These are phyloP conservation scores for Polyergus mexicanus DNA, from an alignment of 1,140 invertebrate species.

Conservation along the genomic window DNA sequence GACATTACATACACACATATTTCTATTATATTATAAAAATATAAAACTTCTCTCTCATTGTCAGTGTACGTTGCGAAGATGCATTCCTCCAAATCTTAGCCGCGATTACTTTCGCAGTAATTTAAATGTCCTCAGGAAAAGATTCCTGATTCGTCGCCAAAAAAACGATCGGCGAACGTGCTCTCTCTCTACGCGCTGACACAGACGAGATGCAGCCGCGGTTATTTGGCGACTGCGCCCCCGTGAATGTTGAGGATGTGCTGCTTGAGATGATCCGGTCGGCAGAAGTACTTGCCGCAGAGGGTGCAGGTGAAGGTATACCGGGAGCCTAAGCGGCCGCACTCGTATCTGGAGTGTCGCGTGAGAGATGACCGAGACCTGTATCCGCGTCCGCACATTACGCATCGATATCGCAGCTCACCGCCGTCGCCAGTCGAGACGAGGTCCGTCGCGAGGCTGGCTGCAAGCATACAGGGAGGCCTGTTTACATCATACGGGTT, in stretches of 20 bases:
- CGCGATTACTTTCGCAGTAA: not conserved
- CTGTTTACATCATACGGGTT: conserved; percentile 79
- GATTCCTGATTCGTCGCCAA: not conserved
- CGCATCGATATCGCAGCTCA: conserved; percentile 84
- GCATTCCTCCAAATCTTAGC: not conserved
- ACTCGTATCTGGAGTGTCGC: conserved; percentile 86
- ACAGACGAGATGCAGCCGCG: not conserved
- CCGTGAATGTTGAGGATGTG: conserved; percentile 86
- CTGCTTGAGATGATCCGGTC: conserved; percentile 86
- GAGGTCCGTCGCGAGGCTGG: conserved; percentile 78
- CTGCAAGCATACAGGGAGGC: conserved; percentile 85
- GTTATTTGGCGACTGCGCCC: conserved; percentile 82
- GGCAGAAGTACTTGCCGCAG: conserved; percentile 86
- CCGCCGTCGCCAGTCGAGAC: conserved; percentile 76
- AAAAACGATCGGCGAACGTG: not conserved
- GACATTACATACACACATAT: not conserved
- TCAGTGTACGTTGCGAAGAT: not conserved
- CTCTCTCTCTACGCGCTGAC: not conserved
- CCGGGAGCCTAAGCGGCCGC: conserved; percentile 84
- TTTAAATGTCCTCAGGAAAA: not conserved
- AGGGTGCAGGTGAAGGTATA: conserved; percentile 86
- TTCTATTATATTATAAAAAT: conserved; percentile 16
- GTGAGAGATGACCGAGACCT: conserved; percentile 85
- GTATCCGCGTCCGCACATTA: conserved; percentile 86
- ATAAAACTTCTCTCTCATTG: conserved; percentile 8